These are phyloP conservation scores for Psococerastis gibbosa DNA, from an alignment of 2,888 invertebrate species.

Conservation along the genomic window DNA sequence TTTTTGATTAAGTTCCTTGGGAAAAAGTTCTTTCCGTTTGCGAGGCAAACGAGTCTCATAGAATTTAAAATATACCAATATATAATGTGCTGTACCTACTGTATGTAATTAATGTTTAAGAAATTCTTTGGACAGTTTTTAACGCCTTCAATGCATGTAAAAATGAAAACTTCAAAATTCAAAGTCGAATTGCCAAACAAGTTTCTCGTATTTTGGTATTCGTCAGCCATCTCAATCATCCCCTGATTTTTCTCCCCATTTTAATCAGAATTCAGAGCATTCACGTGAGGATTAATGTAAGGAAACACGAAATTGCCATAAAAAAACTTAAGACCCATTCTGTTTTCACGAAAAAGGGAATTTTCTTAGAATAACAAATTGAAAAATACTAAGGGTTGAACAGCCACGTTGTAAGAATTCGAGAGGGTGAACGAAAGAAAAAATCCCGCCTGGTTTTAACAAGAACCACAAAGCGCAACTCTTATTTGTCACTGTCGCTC, in stretches of 20 bases:
- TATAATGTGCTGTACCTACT: too few species aligned
- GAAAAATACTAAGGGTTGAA: conserved; percentile 5
- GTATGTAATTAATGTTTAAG: too few species aligned
- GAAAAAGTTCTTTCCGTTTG: too few species aligned
- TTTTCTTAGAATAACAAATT: conserved; percentile 7
- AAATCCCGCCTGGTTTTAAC: too few species aligned
- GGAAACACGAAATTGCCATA: conserved; percentile 2
- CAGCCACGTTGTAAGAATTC: background rate
- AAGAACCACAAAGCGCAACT: too few species aligned
- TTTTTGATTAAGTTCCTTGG: too few species aligned
- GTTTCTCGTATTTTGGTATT: background rate
- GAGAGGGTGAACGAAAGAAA: too few species aligned
- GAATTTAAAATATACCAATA: too few species aligned
- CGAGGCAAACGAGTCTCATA: too few species aligned
- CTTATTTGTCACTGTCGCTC: conserved; percentile 8
- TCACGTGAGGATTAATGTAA: conserved; percentile 10
- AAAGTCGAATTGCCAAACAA: background rate
- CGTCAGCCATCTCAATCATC: conserved; percentile 4
- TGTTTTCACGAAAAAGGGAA: background rate
- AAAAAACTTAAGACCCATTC: background rate
- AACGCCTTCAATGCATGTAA: background rate
- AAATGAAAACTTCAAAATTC: background rate
- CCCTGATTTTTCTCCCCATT: conserved; percentile 5
- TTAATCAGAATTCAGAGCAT: conserved; percentile 11
- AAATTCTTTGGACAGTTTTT: too few species aligned